Base-by-base conservation (phyloP, 2,888 invertebrate species). In the Eupithecia centaureata region DNA sequence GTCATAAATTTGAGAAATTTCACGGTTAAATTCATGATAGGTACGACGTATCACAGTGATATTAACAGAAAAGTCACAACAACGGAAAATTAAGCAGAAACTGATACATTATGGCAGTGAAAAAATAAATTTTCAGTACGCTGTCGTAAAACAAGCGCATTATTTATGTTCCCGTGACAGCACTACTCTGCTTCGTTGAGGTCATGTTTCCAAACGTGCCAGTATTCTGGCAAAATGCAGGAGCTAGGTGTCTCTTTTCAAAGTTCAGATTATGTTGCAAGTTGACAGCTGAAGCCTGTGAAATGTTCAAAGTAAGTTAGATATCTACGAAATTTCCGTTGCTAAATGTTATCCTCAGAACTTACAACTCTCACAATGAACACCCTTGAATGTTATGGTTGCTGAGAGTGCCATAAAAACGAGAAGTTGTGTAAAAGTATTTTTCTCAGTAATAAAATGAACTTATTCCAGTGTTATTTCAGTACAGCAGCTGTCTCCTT, bases 321-420 rank as follows among this genome's bases (percentile, higher is more conserved):
- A 13, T 51, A 27, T 4, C 2, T 52, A n/a, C 13, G 25, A 52
- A 25, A 12, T 27, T 27, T 52, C 27, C 15, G 10, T 27, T 27
- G 27, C 15, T 25, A 15, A 51, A 51, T 52, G 52, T 27, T 52
- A 52, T 13, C 27, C 52, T 27, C 25, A 27, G 27, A 52, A 25
- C 25, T 65, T 62, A 58, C 47, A n/a, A 38, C 61, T 54, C 61
- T 65, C 33, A 65, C 68, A 56, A 35, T 30, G 27, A 25, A 25
- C 22, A 22, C 22, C 51, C 51, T 51, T 52, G 52, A 52, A 52
- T 27, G 52, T 52, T 27, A 58, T 33, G 58, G 35, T 58, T 32
- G 15, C 18, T 30, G 12, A 30, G 42, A 47, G n/a, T 28, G 60
- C 47, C 42, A 60, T 60, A 60, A 60, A 60, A 60, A 42, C 30